These are phyloP conservation scores for Pelodiscus sinensis DNA, from an alignment of 2,113 vertebrate genomes.

Conservation along the genomic window DNA sequence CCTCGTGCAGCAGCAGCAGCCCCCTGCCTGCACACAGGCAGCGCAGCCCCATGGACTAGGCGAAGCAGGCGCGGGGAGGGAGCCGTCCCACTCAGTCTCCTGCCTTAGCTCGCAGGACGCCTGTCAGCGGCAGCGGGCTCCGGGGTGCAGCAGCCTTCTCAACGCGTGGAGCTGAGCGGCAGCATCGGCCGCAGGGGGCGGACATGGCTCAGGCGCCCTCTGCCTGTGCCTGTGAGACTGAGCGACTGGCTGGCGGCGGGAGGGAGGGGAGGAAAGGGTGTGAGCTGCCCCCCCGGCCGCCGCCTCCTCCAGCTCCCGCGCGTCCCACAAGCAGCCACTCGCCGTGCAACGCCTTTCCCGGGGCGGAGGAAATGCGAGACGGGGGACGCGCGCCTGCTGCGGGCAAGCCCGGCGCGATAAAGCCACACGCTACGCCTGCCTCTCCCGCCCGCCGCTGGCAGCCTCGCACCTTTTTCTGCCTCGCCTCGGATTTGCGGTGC, in stretches of 20 bases:
- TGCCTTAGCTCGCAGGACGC: neutral
- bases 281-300: constrained; percentile 15
- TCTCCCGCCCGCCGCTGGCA: neutral
- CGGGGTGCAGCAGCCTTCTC: constrained; percentile 40
- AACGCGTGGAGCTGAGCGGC: constrained; percentile 48
- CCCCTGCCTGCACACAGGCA: neutral
- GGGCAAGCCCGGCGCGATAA: neutral
- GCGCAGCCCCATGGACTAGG: neutral
- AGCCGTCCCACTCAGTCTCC: no score
- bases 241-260: constrained; percentile 58
- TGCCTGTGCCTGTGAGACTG: constrained; percentile 69
- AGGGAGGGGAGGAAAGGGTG: constrained; percentile 55
- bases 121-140: constrained; percentile 47
- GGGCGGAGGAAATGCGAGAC: constrained; percentile 8
- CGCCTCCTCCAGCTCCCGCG: neutral
- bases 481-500: no score
- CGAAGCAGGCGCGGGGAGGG: neutral
- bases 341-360: neutral
- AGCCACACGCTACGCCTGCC: neutral
- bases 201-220: constrained; percentile 80
- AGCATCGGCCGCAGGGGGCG: constrained; percentile 62
- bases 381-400: neutral
- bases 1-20: no score
- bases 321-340: neutral
- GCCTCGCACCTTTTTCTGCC: neutral